Percentiles rank a stretch among this genome's conserved stretches.
Evolutionary conservation across 1,140 invertebrate genomes (phyloP).

Genomic region (Calliphora vicina): DNA sequence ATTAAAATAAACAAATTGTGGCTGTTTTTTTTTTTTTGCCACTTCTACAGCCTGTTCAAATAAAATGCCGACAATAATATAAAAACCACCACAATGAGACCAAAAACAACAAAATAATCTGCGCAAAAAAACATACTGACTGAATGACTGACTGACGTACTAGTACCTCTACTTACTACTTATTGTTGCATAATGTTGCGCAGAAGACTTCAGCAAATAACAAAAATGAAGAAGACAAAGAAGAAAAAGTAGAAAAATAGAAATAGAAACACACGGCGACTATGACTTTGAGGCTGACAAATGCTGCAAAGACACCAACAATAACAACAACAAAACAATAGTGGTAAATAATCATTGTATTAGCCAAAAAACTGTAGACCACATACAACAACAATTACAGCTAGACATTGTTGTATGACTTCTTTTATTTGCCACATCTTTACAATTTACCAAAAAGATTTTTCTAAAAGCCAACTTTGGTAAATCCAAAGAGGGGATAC

Average conservation of each 20-base stretch:
- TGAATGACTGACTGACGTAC: too few relatives aligned
- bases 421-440: not conserved
- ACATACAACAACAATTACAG: not conserved
- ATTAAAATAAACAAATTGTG: not conserved
- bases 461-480: too few relatives aligned
- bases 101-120: too few relatives aligned
- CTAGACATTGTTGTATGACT: not conserved
- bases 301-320: not conserved
- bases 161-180: not conserved
- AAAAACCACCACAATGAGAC: not conserved
- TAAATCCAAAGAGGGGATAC: too few relatives aligned
- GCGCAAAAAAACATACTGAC: too few relatives aligned
- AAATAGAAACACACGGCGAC: not conserved
- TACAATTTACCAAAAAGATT: too few relatives aligned
- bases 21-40: not conserved
- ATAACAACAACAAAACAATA: not conserved
- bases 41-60: not conserved
- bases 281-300: constrained; percentile 25
- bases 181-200: not conserved
- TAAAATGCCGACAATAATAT: not conserved
- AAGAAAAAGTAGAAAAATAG: not conserved
- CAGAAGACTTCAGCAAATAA: too few relatives aligned
- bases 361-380: not conserved
- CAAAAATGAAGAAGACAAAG: not conserved
- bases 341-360: not conserved